Evolutionary conservation across 2,888 invertebrate genomes (phyloP), one percentile per base, ranked within the genome.

Genomic region (Erebia palarica): DNA sequence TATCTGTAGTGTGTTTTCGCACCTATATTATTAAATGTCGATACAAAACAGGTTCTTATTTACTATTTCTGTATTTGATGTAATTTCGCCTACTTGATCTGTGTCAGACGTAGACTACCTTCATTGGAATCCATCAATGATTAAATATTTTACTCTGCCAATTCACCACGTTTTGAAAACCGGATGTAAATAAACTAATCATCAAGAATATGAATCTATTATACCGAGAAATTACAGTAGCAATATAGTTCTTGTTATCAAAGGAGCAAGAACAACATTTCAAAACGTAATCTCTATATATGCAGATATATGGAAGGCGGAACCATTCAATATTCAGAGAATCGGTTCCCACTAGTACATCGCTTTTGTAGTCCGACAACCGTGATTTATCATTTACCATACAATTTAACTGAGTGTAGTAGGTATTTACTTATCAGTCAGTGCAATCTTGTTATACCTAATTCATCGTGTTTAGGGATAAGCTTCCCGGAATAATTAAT

Each of bases 351-450:
- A 75, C 74, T 73, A 73, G 75, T 72, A 71, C 70, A 71, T 69
- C 73, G 73, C 73, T 73, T 71, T 66, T 73, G 74, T 75, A 68
- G 57, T 61, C 66, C 65, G 63, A 69, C 68, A 69, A 70, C 57
- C 64, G 66, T 75, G 75, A 78, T 76, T 78, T 75, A 78, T 79
- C 77, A 78, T 75, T 75, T 71, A 70, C 71, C 71, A 69, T 73
- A 72, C 71, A 71, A 61, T 71, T 71, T 58, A 60, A 67, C 49
- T 47, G 51, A 59, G 49, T 44, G 66, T 58, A 21, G 21, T 21
- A 36, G 5, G 7, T 36, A 21, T 64, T 49, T 67, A 59, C 47
- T 47, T 47, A 47, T 47, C 47, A 47, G 1, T 67, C 69, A 67
- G 68, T 63, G 47, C 58, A 66, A 66, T 66, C 66, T 55, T 13